Evolutionary conservation across 37 sponge, comb jelly and placozoan genomes (phyloP).

Genomic region (Petrosia ficiformis): DNA sequence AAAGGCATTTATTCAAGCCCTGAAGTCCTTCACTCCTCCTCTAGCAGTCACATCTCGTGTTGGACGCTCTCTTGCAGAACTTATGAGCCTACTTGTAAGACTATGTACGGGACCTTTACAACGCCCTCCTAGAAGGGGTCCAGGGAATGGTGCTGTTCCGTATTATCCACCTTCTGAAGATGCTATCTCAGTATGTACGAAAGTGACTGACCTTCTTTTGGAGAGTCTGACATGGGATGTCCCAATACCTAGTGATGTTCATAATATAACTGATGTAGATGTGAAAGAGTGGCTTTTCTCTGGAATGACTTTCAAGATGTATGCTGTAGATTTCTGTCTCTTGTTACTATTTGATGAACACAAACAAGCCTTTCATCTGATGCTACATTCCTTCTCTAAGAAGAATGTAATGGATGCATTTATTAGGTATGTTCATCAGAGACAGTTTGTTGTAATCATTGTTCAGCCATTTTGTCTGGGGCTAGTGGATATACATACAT

Average conservation of each 20-base stretch:
- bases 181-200: constrained; percentile 42
- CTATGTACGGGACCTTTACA: constrained; percentile 55
- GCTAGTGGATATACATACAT: background rate
- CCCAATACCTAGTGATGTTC: constrained; percentile 27
- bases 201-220: constrained; percentile 49
- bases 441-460: background rate
- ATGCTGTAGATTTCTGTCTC: constrained; percentile 75
- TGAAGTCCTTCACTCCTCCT: constrained; percentile 56
- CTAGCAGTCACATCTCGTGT: constrained; percentile 67
- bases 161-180: constrained; percentile 40
- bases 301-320: constrained; percentile 82
- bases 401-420: constrained; percentile 64
- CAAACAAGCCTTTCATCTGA: constrained; percentile 85
- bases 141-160: background rate
- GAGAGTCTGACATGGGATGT: constrained; percentile 58
- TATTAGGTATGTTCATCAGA: constrained; percentile 43
- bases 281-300: constrained; percentile 54
- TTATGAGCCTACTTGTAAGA: constrained; percentile 68
- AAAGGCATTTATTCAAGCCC: constrained; percentile 9
- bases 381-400: constrained; percentile 79
- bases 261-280: constrained; percentile 20
- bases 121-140: constrained; percentile 22
- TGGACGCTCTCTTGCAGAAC: constrained; percentile 69
- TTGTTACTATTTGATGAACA: constrained; percentile 91
- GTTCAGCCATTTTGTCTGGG: background rate